Evolutionary conservation across 2,113 vertebrate species (phyloP).

Genomic region (Morone chrysops): DNA sequence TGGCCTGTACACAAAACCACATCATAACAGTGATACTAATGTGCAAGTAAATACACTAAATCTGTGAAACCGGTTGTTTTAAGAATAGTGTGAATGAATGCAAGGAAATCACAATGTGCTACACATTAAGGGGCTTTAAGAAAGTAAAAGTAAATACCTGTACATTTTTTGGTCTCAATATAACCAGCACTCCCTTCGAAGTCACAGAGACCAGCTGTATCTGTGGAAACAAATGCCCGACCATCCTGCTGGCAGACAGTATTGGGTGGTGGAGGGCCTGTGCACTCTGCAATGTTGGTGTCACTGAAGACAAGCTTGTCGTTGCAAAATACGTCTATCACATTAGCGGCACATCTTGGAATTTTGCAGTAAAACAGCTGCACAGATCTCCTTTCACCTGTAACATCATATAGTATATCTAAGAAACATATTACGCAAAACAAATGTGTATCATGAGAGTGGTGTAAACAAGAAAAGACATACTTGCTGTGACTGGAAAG

Average conservation of each 20-base stretch:
- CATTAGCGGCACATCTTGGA: slow-evolving; percentile 24
- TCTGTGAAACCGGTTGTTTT: background rate
- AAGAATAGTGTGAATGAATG: background rate
- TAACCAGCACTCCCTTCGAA: background rate
- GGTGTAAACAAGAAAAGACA: background rate
- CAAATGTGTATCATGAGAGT: background rate
- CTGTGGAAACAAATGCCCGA: background rate
- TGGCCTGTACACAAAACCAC: background rate
- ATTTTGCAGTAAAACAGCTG: background rate
- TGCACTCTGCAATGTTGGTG: fast-evolving
- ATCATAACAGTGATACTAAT: background rate
- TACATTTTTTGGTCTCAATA: background rate
- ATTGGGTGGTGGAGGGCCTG: background rate
- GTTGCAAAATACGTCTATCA: background rate
- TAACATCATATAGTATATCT: background rate
- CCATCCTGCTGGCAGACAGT: slow-evolving; percentile 19
- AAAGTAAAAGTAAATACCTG: slow-evolving; percentile 40
- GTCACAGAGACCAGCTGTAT: background rate
- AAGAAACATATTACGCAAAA: background rate
- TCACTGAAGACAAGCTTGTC: fast-evolving
- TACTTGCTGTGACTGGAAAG: background rate
- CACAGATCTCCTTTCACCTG: background rate
- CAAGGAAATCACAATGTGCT: no score
- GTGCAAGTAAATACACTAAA: background rate
- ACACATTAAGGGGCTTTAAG: background rate